phyloP scores from a whole-genome alignment of 1,140 invertebrate species.

The Chironomus striatipennis region DNA sequence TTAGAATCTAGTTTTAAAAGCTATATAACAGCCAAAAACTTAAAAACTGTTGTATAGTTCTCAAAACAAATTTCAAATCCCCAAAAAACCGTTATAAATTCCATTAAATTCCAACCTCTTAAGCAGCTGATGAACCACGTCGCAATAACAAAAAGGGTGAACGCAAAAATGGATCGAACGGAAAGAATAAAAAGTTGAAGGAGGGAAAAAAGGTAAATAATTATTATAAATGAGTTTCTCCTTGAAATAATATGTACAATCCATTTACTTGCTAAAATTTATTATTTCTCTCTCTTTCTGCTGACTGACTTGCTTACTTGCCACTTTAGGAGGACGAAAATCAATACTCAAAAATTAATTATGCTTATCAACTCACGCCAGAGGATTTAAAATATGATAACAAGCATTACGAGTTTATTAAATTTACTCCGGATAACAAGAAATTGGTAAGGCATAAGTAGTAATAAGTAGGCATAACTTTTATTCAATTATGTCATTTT shows the following conservation, averaged over 20 bases:
- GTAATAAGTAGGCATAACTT: too few relatives aligned
- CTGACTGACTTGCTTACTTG: background rate
- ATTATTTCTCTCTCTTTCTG: constrained; percentile 24
- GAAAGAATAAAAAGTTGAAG: background rate
- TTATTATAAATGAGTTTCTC: constrained; percentile 62
- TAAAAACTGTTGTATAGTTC: too few relatives aligned
- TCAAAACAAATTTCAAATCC: too few relatives aligned
- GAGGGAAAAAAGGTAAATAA: constrained; percentile 31
- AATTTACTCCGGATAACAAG: constrained; percentile 63
- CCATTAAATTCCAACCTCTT: too few relatives aligned
- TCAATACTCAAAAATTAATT: background rate
- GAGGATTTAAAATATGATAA: constrained; percentile 72
- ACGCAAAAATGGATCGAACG: too few relatives aligned
- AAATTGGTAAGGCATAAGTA: constrained; percentile 16
- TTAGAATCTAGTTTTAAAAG: too few relatives aligned
- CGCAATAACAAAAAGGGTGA: too few relatives aligned
- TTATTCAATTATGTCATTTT: too few relatives aligned
- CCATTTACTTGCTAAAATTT: background rate
- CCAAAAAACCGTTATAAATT: too few relatives aligned
- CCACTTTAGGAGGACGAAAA: background rate
- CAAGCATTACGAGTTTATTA: constrained; percentile 72
- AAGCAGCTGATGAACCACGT: too few relatives aligned
- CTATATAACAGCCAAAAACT: too few relatives aligned
- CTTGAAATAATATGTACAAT: constrained; percentile 47
- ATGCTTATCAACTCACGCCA: constrained; percentile 51